These are phyloP conservation scores for Pithys albifrons DNA, from an alignment of 2,113 vertebrate species.

Conservation along the genomic window DNA sequence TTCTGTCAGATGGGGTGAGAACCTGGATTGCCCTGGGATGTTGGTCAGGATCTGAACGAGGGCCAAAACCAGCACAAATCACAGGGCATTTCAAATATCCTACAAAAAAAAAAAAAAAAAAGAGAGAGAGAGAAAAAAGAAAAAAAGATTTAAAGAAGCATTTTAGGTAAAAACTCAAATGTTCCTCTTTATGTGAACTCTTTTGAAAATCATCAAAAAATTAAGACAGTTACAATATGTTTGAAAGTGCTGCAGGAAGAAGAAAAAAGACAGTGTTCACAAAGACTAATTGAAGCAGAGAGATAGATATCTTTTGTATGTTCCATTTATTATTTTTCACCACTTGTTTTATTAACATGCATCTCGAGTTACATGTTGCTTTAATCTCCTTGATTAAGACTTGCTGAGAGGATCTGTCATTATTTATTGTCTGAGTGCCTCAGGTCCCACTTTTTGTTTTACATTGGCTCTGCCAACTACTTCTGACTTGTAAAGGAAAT, in stretches of 20 bases:
- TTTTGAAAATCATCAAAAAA: slow-evolving; percentile 36
- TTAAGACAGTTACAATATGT: slow-evolving; percentile 65
- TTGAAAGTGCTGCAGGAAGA: slow-evolving; percentile 77
- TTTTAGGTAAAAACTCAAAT: background rate
- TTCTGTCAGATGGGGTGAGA: slow-evolving; percentile 34
- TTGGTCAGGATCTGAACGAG: background rate
- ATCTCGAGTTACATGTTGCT: slow-evolving; percentile 81
- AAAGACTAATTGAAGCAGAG: slow-evolving; percentile 73
- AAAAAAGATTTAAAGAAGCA: background rate
- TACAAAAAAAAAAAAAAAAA: background rate
- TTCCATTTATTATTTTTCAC: slow-evolving; percentile 78
- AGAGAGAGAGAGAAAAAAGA: no score
- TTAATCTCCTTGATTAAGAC: slow-evolving; percentile 90
- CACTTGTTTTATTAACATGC: slow-evolving; percentile 82
- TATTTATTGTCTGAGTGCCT: slow-evolving; percentile 80
- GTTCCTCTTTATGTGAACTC: slow-evolving; percentile 1
- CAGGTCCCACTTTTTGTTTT: slow-evolving; percentile 66
- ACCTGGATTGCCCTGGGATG: slow-evolving; percentile 61
- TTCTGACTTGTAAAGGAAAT: slow-evolving; percentile 63
- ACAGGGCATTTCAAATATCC: background rate
- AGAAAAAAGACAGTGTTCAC: slow-evolving; percentile 66
- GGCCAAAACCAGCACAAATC: background rate
- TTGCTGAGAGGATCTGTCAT: slow-evolving; percentile 84
- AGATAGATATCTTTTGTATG: slow-evolving; percentile 70
- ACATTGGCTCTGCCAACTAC: slow-evolving; percentile 46